Percentiles rank a stretch among this genome's conserved stretches.
These are phyloP conservation scores for Lethrus apterus DNA, from an alignment of 1,140 invertebrate species.

Conservation along the genomic window DNA sequence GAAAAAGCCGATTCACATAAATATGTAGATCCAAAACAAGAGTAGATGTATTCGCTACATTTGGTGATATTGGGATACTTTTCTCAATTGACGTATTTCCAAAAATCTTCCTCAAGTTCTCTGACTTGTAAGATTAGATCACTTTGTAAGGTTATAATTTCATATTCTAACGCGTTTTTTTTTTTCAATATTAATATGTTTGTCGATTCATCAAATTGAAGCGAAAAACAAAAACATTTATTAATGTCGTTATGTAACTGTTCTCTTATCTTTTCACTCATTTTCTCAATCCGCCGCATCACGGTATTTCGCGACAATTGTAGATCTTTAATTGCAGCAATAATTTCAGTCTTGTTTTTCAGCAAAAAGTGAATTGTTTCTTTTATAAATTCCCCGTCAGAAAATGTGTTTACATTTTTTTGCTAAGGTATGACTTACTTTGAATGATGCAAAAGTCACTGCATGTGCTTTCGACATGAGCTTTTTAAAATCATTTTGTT, in stretches of 20 bases:
- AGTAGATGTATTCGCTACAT: conserved; percentile 13
- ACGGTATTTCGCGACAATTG: conserved; percentile 21
- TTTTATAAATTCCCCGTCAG: conserved; percentile 30
- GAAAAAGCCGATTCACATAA: conserved; percentile 10
- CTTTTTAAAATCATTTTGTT: conserved; percentile 27
- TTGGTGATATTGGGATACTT: conserved; percentile 12
- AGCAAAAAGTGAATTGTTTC: conserved; percentile 25
- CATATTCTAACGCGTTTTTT: conserved; percentile 18
- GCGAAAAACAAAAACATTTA: conserved; percentile 25
- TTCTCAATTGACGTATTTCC: conserved; percentile 8
- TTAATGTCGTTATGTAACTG: conserved; percentile 25
- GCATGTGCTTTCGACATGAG: conserved; percentile 23
- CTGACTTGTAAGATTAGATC: conserved; percentile 22
- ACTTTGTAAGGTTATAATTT: conserved; percentile 19
- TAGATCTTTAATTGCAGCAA: conserved; percentile 17
- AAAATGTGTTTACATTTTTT: conserved; percentile 31
- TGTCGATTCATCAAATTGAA: conserved; percentile 35
- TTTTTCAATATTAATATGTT: conserved; percentile 32
- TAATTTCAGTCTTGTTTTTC: too few species aligned
- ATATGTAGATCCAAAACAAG: neutral
- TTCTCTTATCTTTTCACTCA: conserved; percentile 24
- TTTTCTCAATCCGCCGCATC: conserved; percentile 23
- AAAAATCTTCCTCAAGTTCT: conserved; percentile 16
- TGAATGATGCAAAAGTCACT: conserved; percentile 28
- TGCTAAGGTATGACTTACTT: conserved; percentile 29